Evolutionary conservation across 2,888 invertebrate genomes (phyloP).

Genomic region (Drosophila mimica): DNA sequence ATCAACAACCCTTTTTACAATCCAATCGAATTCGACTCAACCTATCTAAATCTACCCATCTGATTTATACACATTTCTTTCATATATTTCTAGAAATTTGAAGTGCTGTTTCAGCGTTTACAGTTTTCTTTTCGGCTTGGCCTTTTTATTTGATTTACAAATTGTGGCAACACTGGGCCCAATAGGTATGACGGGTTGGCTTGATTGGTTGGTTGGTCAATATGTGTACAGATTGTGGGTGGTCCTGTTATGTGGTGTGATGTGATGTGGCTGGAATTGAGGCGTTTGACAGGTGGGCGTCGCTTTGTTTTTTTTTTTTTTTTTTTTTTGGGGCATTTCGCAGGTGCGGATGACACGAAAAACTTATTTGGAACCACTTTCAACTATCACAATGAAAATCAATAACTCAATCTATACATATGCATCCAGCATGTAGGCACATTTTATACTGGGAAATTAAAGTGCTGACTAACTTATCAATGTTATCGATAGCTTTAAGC

Average conservation of each 20-base stretch:
- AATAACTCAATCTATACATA: constrained; percentile 72
- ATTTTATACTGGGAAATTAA: not conserved
- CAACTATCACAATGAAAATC: constrained; percentile 63
- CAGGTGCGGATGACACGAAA: constrained; percentile 32
- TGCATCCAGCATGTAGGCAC: constrained; percentile 26
- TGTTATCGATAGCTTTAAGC: not conserved
- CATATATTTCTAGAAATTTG: not conserved
- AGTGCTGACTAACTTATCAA: not conserved
- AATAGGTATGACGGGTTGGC: constrained; percentile 19
- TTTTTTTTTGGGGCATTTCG: not conserved
- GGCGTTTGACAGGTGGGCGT: constrained; percentile 10
- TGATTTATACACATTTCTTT: not conserved
- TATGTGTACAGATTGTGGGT: constrained; percentile 1
- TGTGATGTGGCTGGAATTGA: not conserved
- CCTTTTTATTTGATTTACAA: not conserved
- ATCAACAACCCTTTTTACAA: not conserved
- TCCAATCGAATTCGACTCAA: not conserved
- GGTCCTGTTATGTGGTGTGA: not conserved
- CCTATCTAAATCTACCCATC: not conserved
- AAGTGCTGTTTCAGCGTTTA: not conserved
- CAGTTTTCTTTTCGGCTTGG: not conserved
- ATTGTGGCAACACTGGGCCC: constrained; percentile 1
- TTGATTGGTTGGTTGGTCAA: constrained; percentile 27
- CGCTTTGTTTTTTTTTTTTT: not conserved
- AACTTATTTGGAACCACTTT: constrained; percentile 56